Base-by-base conservation (phyloP, 2,113 vertebrate genomes). In the Eupsittula cactorum region DNA sequence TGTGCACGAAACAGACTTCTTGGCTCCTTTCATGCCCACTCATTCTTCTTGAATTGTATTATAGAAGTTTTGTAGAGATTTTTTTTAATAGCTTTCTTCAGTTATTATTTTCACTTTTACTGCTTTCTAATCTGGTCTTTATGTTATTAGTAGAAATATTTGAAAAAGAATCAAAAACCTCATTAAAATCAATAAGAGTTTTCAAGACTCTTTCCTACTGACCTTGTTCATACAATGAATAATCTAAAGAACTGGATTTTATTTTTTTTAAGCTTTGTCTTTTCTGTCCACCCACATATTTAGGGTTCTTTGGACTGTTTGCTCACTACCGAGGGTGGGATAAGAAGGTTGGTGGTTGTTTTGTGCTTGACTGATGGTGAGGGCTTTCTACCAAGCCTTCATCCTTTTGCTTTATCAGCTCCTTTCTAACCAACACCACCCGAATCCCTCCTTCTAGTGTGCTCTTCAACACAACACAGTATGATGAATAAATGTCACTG, bases 341-440 rank as follows among this genome's bases (percentile, higher is more conserved):
- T 13, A 28, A 81, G 39, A 52, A 57, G 8, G 6, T 29, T 52
- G 14, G 29, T 29, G 33, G 7, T 15, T 8, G 12, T 19, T 9
- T 15, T 31, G 11, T 35, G 10, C 35, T 53, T 39, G 11, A 20
- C 1, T 7, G 41, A 24, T 6, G 29, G 19, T 1, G 1, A 57
- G 20, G 41, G 23, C 31, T 75, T 50, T 47, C n/a, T 52, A 24
- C 28, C 37, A 46, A 60, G 28, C 52, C 39, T 68, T 62, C 37
- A 21, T 31, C 52, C n/a, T 29, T 62, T 37, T 12, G 16, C 19
- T 81, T 1, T 13, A 27, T 16, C 27, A 42, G 53, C 41, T 76
- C 25, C 16, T 42, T 55, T n/a, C 63, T 55, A 24, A 35, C 25
- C 55, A 41, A 1, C 5, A 2, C 55, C 20, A 9, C 55, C 47